Base-by-base conservation (phyloP, 2,888 invertebrate genomes). In the Unio delphinus region DNA sequence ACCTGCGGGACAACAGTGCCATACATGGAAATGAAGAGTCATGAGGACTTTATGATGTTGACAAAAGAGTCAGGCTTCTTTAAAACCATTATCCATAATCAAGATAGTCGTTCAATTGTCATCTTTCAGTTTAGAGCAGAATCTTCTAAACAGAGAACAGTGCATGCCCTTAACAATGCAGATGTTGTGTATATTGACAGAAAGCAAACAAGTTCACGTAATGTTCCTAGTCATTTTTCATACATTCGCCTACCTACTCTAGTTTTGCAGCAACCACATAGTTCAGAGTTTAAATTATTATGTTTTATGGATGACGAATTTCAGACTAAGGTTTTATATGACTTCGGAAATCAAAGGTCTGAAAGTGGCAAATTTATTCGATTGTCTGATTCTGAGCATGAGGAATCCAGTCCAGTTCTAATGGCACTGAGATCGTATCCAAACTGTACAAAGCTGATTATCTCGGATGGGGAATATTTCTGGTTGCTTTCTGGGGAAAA, bases 401-500 rank as follows among this genome's bases (percentile, higher is more conserved):
- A 55, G 55, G n/a, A 61, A 18, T 23, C n/a, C 4, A 68, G 59
- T 18, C 68, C 65, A 17, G 60, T 63, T 62, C n/a, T 65, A 15
- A 60, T 68, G 11, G 68, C 55, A 15, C 15, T 23, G 26, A 59
- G 66, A 26, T n/a, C 11, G 11, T 61, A 68, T 56, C 71, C 71
- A 15, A 18, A 55, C 2, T 61, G 67, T 34, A 55, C 57, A 15
- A 62, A 54, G n/a, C 58, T 72, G 17, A 56, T 57, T 20, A 58
- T 28, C 28, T 56, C 65, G 7, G 66, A 72, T 34, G 68, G 68
- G n/a, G 65, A 63, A 56, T 57, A 55, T 26, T 30, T 68, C 30
- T 73, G 73, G 73, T 55, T 73, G 15, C 26, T 73, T 26, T 56
- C 61, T 26, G 73, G 73, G 8, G 23, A 56, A 61, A 62, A 67